Evolutionary conservation across 1,140 invertebrate species (phyloP), one percentile per base, ranked within the genome.

Genomic region (Drosophila ohnishii): DNA sequence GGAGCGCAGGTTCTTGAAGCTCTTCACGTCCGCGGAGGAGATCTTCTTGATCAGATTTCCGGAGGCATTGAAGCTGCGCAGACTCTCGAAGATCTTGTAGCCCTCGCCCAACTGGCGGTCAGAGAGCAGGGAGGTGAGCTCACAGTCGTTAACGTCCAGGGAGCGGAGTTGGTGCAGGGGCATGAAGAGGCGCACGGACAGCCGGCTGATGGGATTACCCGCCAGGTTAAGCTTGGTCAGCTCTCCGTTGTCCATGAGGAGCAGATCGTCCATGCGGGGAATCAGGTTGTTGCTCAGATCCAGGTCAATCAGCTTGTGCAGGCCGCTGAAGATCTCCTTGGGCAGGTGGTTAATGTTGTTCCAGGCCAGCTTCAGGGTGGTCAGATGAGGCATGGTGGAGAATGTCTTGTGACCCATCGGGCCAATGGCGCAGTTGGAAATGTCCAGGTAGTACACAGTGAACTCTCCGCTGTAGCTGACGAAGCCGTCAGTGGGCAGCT

Each of bases 211-310:
- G 6, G 94, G 94, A 88, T 96, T 96, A 9, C 94, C 94, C 67
- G 95, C 94, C 42, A 96, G 92, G 84, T 93, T 95, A 2, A 96
- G 80, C 90, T 94, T 96, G 7, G 92, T 92, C 53, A 96, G 90
- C 42, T 94, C 93, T 37, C 91, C 93, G 74, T 95, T 95, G 73
- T 94, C 83, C 75, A 92, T 90, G 83, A 96, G 96, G 61, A 95
- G 92, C 51, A 94, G 92, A 3, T 91, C 90, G n/a, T 94, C 93
- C 22, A 96, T 80, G 9, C 91, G 90, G 1, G 86, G 82, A 19
- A 96, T 92, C 45, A 93, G 75, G 75, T 96, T 96, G 67, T 94
- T 92, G n/a, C 95, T 95, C 5, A 96, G 90, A 85, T 96, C 94
- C 40, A 96, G 90, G 47, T 95, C 93, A 13, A 93, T 93, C 0